Evolutionary conservation across 2,113 vertebrate genomes (phyloP).

Genomic region (Athene cunicularia): DNA sequence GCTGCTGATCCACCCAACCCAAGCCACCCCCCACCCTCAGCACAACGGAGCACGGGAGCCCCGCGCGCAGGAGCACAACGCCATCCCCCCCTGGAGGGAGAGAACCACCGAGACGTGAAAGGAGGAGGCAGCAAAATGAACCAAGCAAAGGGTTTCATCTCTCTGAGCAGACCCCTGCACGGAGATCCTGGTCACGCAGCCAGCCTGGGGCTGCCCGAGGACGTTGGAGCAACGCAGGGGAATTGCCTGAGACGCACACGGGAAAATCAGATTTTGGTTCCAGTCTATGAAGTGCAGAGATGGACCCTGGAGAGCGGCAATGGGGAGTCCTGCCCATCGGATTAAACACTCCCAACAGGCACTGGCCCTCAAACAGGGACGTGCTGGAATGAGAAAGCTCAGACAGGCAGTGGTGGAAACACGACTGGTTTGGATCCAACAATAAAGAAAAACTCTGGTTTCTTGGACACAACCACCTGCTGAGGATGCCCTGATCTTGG

Average conservation of each 20-base stretch:
- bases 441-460: background rate
- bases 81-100: background rate
- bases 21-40: background rate
- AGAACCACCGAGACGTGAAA: background rate
- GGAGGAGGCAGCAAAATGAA: background rate
- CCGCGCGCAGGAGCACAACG: background rate
- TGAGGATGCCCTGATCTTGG: background rate
- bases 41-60: rapidly evolving
- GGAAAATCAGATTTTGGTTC: background rate
- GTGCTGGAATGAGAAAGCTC: background rate
- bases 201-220: background rate
- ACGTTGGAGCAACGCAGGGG: background rate
- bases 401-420: background rate
- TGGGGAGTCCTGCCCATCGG: background rate
- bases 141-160: background rate
- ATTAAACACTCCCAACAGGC: rapidly evolving
- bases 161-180: background rate
- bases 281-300: background rate
- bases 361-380: background rate
- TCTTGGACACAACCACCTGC: background rate
- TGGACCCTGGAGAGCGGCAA: background rate
- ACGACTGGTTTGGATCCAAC: background rate
- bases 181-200: background rate
- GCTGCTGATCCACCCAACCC: background rate
- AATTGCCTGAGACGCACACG: background rate